Base-by-base conservation (phyloP, 2,113 vertebrate species). In the Gymnogyps californianus region DNA sequence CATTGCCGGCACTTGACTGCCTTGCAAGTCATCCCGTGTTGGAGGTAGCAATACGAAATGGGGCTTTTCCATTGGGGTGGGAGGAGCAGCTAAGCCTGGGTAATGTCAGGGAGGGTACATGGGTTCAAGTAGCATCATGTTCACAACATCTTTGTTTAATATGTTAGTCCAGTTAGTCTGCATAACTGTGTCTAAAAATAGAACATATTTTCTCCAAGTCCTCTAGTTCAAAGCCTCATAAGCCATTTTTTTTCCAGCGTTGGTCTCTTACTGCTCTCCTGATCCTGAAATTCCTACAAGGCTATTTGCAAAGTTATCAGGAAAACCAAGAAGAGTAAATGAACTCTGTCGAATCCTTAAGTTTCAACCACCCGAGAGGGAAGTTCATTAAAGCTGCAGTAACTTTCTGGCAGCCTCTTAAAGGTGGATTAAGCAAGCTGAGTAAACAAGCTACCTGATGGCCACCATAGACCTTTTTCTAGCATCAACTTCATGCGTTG, bases 161-260 rank as follows among this genome's bases (percentile, higher is more conserved):
- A 61, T 77, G 81, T 88, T 96, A 62, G 95, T 91, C 97, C 94
- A 93, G 91, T 96, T 94, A 77, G 94, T 95, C 96, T 94, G 89
- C 95, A 95, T 96, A 82, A 80, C 91, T 94, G 67, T 8, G 28
- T 38, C 94, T 91, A 97, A 97, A 97, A 95, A 96, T 95, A 97
- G 87, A 80, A 64, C 77, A 44, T 61, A 69, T 84, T 96, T 97
- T 94, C 93, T 91, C 36, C 3, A 70, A 74, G 94, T 93, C 94
- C 94, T 93, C 62, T 74, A 16, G 93, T 93, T 97, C 89, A 89
- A 84, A 95, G 81, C 76, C 91, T 91, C 80, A 4, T 26, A 32
- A 87, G 76, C 80, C 34, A 1, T 55, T 74, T 93, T 51, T 77
- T 83, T 16, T 15, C 64, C 13, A 4, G 66, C 7, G 0, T 25